Conservation (phyloP, 1,140 invertebrate genomes). For the Sarcophaga peregrina region DNA sequence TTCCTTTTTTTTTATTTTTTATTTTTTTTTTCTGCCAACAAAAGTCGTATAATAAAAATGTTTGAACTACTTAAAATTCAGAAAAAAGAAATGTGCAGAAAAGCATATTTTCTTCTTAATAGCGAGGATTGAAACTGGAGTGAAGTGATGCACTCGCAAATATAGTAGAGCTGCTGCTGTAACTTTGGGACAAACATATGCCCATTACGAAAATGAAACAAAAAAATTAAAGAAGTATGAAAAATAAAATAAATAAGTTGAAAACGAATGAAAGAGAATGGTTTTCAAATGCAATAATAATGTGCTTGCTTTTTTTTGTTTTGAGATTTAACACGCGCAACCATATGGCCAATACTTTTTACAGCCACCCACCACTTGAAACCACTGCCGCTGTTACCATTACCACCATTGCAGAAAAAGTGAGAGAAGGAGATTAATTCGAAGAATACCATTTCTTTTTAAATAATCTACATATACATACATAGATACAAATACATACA, state of each 20-base stretch:
- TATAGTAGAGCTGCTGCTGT: background rate
- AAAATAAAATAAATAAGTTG: conserved; percentile 19
- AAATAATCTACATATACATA: background rate
- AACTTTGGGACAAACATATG: conserved; percentile 39
- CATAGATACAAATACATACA: too few species aligned
- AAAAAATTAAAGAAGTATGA: background rate
- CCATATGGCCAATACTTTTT: conserved; percentile 16
- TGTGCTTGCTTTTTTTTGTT: background rate
- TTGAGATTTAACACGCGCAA: conserved; percentile 33
- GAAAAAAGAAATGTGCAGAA: background rate
- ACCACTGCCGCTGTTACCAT: background rate
- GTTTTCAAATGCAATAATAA: conserved; percentile 20
- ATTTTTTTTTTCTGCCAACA: background rate
- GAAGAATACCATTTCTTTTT: background rate
- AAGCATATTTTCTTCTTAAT: background rate
- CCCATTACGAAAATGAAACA: background rate
- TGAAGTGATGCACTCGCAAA: background rate
- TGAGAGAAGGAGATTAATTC: background rate
- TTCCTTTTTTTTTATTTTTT: conserved; percentile 30
- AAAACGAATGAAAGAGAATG: background rate
- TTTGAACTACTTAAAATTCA: conserved; percentile 36
- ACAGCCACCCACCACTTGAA: conserved; percentile 29
- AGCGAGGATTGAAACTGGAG: background rate
- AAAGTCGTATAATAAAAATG: conserved; percentile 21
- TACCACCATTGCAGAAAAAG: background rate